Percentiles rank a stretch among this genome's conserved stretches.
Conservation (phyloP, 2,113 vertebrate genomes). For the Uria aalge region DNA sequence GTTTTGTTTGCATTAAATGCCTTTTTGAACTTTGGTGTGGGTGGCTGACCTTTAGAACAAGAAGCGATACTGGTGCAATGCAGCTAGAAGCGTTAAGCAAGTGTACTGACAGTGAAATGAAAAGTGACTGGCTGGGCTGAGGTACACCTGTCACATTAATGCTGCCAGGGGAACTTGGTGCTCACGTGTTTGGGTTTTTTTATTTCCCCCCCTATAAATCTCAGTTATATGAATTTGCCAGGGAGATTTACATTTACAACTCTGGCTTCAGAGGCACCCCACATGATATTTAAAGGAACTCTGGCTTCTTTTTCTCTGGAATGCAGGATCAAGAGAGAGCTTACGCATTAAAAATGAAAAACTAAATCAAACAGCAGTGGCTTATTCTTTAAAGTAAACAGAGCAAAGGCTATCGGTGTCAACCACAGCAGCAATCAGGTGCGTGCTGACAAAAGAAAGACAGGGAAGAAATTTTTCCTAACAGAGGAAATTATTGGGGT, state of each 20-base stretch:
- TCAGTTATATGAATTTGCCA: background rate
- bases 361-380: conserved; percentile 44
- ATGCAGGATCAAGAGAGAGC: conserved; percentile 1
- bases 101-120: background rate
- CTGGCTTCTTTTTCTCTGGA: background rate
- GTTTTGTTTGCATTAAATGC: background rate
- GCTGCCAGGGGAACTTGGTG: background rate
- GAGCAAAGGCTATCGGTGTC: conserved; percentile 19
- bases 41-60: conserved; percentile 51
- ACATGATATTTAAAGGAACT: background rate
- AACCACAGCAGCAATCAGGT: conserved; percentile 1
- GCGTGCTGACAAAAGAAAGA: conserved; percentile 18
- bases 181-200: background rate
- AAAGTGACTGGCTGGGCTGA: background rate
- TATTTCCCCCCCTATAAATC: background rate
- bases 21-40: conserved; percentile 30
- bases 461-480: background rate
- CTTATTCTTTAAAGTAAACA: conserved; percentile 65
- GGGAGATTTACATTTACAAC: background rate
- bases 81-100: conserved; percentile 10
- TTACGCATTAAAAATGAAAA: conserved; percentile 47
- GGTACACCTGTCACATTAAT: background rate
- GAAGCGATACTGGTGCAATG: background rate
- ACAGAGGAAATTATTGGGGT: background rate
- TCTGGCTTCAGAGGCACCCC: background rate